Conservation (phyloP, 2,888 invertebrate species). For the Ophioninae sp. region DNA sequence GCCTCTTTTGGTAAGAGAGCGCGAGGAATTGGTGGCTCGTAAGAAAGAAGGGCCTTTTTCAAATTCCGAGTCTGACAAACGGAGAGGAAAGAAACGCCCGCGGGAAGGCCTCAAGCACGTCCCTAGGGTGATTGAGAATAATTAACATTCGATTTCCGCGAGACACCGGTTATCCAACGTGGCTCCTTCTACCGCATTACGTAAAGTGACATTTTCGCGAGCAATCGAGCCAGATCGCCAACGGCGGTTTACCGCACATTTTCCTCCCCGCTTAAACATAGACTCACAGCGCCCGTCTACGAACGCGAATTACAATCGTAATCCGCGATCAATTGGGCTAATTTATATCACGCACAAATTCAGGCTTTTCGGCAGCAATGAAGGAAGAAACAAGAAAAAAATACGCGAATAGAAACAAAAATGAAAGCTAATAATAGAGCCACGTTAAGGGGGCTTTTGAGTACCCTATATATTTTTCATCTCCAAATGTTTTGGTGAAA, state of each 20-base stretch:
- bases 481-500: no score
- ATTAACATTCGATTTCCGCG: conserved; percentile 69
- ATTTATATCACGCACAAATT: conserved; percentile 12
- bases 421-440: neutral
- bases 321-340: conserved; percentile 45
- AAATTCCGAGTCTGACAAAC: neutral
- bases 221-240: conserved; percentile 57
- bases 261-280: conserved; percentile 11
- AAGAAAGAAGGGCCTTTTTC: conserved; percentile 8
- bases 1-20: neutral
- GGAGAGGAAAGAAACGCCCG: conserved; percentile 29
- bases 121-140: conserved; percentile 61
- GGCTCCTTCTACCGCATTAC: conserved; percentile 66
- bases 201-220: conserved; percentile 75
- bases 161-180: conserved; percentile 73
- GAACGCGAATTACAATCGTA: conserved; percentile 37
- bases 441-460: no score
- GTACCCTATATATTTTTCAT: no score
- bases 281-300: neutral
- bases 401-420: neutral
- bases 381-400: neutral
- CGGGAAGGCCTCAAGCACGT: conserved; percentile 65
- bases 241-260: conserved; percentile 45
- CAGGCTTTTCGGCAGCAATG: neutral
- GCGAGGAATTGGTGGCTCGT: neutral